Percentiles rank a stretch among this genome's conserved stretches.
phyloP scores from a whole-genome alignment of 2,888 invertebrate species.

The Notodonta ziczac region DNA sequence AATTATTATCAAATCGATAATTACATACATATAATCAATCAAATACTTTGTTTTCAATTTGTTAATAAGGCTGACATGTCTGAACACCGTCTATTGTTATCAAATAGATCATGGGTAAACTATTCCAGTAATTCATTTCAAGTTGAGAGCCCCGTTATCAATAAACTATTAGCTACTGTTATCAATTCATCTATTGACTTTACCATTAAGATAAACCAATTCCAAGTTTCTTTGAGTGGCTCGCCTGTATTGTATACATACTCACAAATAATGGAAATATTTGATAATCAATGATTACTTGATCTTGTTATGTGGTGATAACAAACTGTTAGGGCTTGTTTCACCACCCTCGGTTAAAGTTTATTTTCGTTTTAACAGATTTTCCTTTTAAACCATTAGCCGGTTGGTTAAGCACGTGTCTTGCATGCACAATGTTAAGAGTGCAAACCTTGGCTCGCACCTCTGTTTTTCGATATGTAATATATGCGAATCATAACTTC shows the following conservation, averaged over 20 bases:
- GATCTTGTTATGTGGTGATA: not conserved
- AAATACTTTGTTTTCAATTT: too few relatives aligned
- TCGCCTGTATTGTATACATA: not conserved
- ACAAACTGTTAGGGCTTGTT: too few relatives aligned
- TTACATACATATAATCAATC: too few relatives aligned
- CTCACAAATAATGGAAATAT: not conserved
- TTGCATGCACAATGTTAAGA: too few relatives aligned
- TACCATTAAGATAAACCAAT: not conserved
- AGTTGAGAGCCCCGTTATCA: conserved; percentile 6
- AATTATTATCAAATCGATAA: too few relatives aligned
- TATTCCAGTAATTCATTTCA: conserved; percentile 15
- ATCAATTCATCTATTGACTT: not conserved
- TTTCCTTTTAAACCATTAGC: too few relatives aligned
- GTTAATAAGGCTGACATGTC: not conserved
- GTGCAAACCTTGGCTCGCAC: too few relatives aligned
- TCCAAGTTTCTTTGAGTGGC: not conserved
- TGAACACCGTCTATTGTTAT: conserved; percentile 1
- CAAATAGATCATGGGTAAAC: conserved; percentile 4
- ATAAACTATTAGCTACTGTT: not conserved
- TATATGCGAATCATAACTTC: too few relatives aligned
- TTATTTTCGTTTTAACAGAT: too few relatives aligned
- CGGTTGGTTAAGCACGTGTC: too few relatives aligned
- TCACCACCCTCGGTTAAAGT: too few relatives aligned
- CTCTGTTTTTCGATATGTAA: too few relatives aligned
- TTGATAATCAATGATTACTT: not conserved